Base-by-base conservation (phyloP, 2,888 invertebrate genomes). In the Sphecodes monilicornis region DNA sequence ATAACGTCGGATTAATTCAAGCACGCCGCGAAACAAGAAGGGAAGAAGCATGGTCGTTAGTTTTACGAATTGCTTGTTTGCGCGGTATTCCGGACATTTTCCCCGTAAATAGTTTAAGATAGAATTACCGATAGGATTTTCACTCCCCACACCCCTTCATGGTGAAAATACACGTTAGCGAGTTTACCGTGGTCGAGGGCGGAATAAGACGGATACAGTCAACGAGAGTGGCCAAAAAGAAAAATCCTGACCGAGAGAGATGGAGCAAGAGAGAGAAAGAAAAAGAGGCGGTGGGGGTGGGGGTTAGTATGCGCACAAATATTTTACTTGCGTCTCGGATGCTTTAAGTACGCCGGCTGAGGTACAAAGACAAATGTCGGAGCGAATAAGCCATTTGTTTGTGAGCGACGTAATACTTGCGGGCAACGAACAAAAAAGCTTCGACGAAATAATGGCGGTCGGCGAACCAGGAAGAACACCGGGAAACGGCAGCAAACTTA, bases 271-370 rank as follows among this genome's bases (percentile, higher is more conserved):
- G 41, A n/a, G 29, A 11, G 54, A 11, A 8, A 54, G 10, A n/a
- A 2, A 50, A 8, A 22, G 22, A 54, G n/a, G 10, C 1, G 10
- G 26, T 4, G 13, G 1, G 43, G 29, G 13, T 10, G 41, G 43
- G 29, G 50, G 70, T 57, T 78, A 82, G 78, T 77, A 73, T 85
- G 70, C 82, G 80, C 77, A 88, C 88, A 92, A 92, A 92, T 91
- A 90, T 91, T 91, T 90, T 88, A 91, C 90, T 90, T 90, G 78
- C 86, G 79, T 82, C 87, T 89, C 85, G 87, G 86, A 86, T 86
- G 86, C 80, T 82, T 86, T 87, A 88, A 87, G 86, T 87, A 86
- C 85, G 79, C 69, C 73, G 78, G 74, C 80, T 77, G 84, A 84
- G 82, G 85, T 74, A 78, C 86, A 77, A 85, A 90, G 86, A 90